Base-by-base conservation (phyloP, 2,888 invertebrate species). In the Clunio marinus region DNA sequence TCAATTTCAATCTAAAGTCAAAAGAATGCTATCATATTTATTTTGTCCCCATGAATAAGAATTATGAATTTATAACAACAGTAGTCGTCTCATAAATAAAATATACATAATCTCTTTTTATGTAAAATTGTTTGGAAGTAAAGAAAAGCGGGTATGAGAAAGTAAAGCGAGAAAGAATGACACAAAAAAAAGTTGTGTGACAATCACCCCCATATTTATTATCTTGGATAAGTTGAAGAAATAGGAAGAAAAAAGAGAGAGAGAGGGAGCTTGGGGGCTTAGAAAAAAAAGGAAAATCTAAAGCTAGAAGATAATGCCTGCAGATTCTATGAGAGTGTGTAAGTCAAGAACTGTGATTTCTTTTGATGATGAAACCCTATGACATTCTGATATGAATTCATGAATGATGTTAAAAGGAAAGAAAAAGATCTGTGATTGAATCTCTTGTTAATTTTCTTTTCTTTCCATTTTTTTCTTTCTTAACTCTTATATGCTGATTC, bases 371-470 rank as follows among this genome's bases (percentile, higher is more conserved):
- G 60, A 60, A 60, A 60, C 35, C 35, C 35, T 60, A 60, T 35
- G 37, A 60, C 60, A 35, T 60, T 22, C 10, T 22, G 5, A 25
- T 58, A 15, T 27, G n/a, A 20, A 32, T 60, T 5, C 35, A 8
- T 60, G 35, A 13, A 35, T 7, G 37, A 8, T 58, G 10, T 2
- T 15, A 15, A 32, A 13, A 32, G 13, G 35, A 32, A 32, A 22
- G n/a, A n/a, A 17, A 51, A 58, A 58, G 58, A 58, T 60, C 60
- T 60, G 60, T 60, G 60, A 60, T 60, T 60, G 60, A 60, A 60
- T 60, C 35, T 35, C 35, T 35, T 60, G 35, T 60, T 51, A 51
- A 51, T 51, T 51, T 51, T 51, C 51, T 51, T 51, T n/a, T n/a
- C 20, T 4, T 22, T 51, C 22, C n/a, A 17, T 17, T 22, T 17